Base-by-base conservation (phyloP, 2,113 vertebrate species). In the Trochalopteron elliotii region DNA sequence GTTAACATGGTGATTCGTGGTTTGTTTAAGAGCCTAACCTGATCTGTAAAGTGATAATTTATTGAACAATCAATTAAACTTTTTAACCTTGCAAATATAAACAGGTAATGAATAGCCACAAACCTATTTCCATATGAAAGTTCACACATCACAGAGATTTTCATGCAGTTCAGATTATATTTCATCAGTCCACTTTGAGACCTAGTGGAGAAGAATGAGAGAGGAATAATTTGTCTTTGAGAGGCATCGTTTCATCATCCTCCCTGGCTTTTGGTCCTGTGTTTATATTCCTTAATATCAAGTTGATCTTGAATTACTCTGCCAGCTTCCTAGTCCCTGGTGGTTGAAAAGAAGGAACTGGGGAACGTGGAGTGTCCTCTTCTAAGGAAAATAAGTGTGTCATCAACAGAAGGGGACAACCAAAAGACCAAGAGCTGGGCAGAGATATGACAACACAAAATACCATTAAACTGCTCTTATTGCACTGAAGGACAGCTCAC, bases 21-120 rank as follows among this genome's bases (percentile, higher is more conserved):
- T 97, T 98, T 97, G 91, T 95, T 98, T 98, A 96, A 97, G 95
- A 96, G 94, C 97, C 96, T 95, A 97, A 93, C 91, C 93, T 88
- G 97, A 98, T 98, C 91, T 98, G 97, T 98, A 98, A 98, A 98
- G 97, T 97, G 98, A 98, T 98, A 98, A 98, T 98, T 98, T 98
- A 98, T 98, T 98, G 98, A 98, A 95, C 95, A 90, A 97, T 98
- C 98, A 98, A 98, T 98, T 97, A 97, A 96, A 98, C 96, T 95
- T 97, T 97, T 97, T 89, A 94, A 92, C 77, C 93, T 96, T 94
- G 82, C 93, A 97, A 97, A 97, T 94, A 97, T 91, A 98, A 98
- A 96, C 86, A 96, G 91, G 80, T 87, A 82, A 94, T 68, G 95
- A 97, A 96, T 93, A 97, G 63, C 84, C 93, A 95, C 89, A 86